A percentile compares a stretch with the other conserved stretches of the same genome.
Evolutionary conservation across 1,140 invertebrate genomes (phyloP).

Genomic region (Lasaia peninsularis): DNA sequence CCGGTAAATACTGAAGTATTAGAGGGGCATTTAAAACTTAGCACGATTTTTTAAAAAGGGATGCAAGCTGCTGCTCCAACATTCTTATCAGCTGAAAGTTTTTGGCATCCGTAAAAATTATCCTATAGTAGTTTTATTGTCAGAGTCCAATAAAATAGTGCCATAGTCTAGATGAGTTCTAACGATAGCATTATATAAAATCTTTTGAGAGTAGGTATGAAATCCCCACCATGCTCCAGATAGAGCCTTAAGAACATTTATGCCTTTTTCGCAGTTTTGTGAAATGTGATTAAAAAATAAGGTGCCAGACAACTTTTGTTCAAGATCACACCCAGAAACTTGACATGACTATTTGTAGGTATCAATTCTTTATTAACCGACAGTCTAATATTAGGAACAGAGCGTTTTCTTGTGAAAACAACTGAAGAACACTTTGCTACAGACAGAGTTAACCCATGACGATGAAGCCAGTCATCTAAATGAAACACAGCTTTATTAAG

Average conservation of each 20-base stretch:
- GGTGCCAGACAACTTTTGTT: neutral
- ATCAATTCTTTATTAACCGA: neutral
- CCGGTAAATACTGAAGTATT: too few relatives aligned
- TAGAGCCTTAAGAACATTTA: conserved; percentile 6
- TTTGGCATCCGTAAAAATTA: neutral
- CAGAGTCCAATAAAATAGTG: too few relatives aligned
- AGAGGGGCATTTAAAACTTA: too few relatives aligned
- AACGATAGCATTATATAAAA: too few relatives aligned
- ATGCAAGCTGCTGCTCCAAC: neutral
- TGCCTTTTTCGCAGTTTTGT: conserved; percentile 15
- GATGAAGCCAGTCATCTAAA: neutral
- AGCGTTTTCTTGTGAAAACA: neutral
- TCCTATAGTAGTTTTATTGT: too few relatives aligned
- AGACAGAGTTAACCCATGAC: neutral
- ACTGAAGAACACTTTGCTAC: too few relatives aligned
- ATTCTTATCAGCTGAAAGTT: neutral
- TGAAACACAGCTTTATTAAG: neutral
- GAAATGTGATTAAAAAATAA: too few relatives aligned
- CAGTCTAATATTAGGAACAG: neutral
- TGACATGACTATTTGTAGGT: too few relatives aligned
- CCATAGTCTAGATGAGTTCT: too few relatives aligned
- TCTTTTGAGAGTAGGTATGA: too few relatives aligned
- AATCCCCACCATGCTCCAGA: conserved; percentile 12
- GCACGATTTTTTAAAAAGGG: too few relatives aligned
- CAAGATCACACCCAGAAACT: neutral